Conservation (phyloP, 2,797 vertebrate genomes). For the Hydrolagus colliei region DNA sequence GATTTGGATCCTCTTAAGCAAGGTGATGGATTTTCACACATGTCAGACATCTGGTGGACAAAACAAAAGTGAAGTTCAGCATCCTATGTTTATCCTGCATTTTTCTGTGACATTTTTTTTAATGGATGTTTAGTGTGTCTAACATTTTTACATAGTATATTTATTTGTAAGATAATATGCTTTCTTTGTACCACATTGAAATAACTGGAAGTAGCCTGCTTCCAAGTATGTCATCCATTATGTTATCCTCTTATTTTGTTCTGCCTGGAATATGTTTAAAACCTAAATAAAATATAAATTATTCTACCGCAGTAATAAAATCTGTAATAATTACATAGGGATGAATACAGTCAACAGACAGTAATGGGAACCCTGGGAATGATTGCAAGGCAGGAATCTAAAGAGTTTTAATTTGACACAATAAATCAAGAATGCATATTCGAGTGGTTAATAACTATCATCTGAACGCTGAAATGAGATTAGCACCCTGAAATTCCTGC, state of each 20-base stretch:
- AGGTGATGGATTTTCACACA: too few relatives aligned
- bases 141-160: too few relatives aligned
- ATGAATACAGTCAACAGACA: neutral
- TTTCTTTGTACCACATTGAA: too few relatives aligned
- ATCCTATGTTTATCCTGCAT: too few relatives aligned
- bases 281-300: neutral
- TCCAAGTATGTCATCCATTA: neutral
- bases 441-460: neutral
- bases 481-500: neutral
- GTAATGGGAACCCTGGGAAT: neutral
- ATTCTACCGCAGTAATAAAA: neutral
- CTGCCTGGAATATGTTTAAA: neutral
- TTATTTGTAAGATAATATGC: too few relatives aligned
- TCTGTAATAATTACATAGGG: neutral
- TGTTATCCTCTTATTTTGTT: neutral
- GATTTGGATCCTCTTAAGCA: too few relatives aligned
- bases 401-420: neutral
- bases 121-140: too few relatives aligned
- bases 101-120: too few relatives aligned
- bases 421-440: neutral
- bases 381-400: neutral
- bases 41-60: too few relatives aligned
- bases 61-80: too few relatives aligned
- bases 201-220: too few relatives aligned
- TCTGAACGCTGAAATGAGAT: neutral